Evolutionary conservation across 2,888 invertebrate species (phyloP).

Genomic region (Eupithecia dodoneata): DNA sequence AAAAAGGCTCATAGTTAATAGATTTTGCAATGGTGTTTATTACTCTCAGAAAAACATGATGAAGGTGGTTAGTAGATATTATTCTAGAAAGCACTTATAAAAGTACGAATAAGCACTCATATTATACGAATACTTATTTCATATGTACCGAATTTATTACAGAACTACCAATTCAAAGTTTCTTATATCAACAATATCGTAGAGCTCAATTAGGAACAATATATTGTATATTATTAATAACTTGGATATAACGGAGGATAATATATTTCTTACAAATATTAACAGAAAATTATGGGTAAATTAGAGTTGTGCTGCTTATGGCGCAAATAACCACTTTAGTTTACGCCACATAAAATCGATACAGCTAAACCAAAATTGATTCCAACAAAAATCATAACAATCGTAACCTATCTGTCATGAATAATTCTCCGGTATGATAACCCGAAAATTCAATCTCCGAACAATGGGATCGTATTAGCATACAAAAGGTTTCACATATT

Average conservation of each 20-base stretch:
- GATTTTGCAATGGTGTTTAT: too few relatives aligned
- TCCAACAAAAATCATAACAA: conserved; percentile 64
- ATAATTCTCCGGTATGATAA: conserved; percentile 80
- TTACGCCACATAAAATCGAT: not conserved
- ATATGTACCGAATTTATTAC: too few relatives aligned
- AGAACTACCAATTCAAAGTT: not conserved
- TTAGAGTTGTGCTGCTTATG: not conserved
- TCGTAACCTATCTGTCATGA: conserved; percentile 75
- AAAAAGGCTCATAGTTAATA: not conserved
- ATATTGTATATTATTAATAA: not conserved
- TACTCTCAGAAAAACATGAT: too few relatives aligned
- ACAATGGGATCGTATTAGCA: conserved; percentile 83
- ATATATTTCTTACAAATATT: not conserved
- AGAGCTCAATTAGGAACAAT: not conserved
- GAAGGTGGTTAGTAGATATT: too few relatives aligned
- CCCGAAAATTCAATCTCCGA: conserved; percentile 83
- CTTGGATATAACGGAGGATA: not conserved
- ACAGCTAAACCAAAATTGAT: conserved; percentile 41
- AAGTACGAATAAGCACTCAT: not conserved
- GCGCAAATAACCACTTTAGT: not conserved
- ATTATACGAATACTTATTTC: not conserved
- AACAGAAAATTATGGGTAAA: not conserved
- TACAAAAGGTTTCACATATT: conserved; percentile 84
- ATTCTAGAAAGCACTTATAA: too few relatives aligned
- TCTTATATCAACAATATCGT: not conserved